Conservation (phyloP, 1,140 invertebrate genomes). For the Scaptomyza montana region DNA sequence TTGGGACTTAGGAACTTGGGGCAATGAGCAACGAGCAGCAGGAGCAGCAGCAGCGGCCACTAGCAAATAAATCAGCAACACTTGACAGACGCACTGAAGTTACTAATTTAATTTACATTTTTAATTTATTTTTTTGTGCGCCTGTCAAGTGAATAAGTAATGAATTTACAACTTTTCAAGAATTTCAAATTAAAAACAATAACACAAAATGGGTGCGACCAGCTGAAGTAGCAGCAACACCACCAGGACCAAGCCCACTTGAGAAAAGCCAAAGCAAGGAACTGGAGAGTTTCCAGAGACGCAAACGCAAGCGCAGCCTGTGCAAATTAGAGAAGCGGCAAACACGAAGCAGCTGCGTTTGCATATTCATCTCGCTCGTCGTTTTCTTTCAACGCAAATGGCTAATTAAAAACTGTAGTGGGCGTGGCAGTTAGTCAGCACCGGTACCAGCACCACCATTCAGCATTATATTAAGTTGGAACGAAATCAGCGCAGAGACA, state of each 20-base stretch:
- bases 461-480: constrained; percentile 40
- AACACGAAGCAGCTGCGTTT: constrained; percentile 74
- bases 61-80: constrained; percentile 81
- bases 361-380: constrained; percentile 59
- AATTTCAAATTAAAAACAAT: constrained; percentile 83
- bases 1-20: constrained; percentile 12
- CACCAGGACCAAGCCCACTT: neutral
- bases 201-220: constrained; percentile 67
- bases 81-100: constrained; percentile 82
- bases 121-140: constrained; percentile 73
- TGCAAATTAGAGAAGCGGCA: constrained; percentile 50
- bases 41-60: constrained; percentile 13
- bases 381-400: constrained; percentile 58
- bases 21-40: neutral
- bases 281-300: neutral
- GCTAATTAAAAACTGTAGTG: constrained; percentile 78
- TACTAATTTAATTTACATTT: constrained; percentile 83
- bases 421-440: constrained; percentile 61
- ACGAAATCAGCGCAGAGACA: constrained; percentile 2
- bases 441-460: neutral
- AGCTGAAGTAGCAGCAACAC: neutral
- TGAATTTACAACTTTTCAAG: constrained; percentile 82
- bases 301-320: constrained; percentile 46
- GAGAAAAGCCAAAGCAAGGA: neutral
- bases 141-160: constrained; percentile 81